Percentiles rank a stretch among this genome's conserved stretches.
Conservation (phyloP, 2,888 invertebrate species). For the Pachydiplax longipennis region DNA sequence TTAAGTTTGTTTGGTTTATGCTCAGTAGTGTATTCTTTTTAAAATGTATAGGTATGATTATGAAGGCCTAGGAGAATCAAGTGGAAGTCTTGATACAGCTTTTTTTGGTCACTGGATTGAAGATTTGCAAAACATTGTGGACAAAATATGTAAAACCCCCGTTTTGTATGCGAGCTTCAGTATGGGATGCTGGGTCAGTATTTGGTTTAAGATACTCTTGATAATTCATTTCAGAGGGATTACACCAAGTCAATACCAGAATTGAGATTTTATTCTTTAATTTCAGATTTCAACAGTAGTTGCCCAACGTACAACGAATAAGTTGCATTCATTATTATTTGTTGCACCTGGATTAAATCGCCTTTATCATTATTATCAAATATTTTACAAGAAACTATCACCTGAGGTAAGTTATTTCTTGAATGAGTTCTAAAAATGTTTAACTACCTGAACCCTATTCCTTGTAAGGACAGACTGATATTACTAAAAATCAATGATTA, state of each 20-base stretch:
- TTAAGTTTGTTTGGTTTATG: no score
- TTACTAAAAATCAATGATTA: no score
- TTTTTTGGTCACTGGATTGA: constrained; percentile 45
- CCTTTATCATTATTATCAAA: background rate
- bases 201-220: background rate
- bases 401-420: background rate
- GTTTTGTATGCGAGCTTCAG: constrained; percentile 36
- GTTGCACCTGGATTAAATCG: constrained; percentile 16
- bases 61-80: constrained; percentile 43
- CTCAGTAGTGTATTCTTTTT: no score
- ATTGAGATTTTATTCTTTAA: background rate
- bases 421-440: no score
- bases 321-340: constrained; percentile 1
- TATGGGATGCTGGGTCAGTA: constrained; percentile 47
- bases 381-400: constrained; percentile 19
- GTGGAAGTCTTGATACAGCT: constrained; percentile 17
- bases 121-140: constrained; percentile 8
- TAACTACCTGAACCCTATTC: no score
- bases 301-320: background rate
- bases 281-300: background rate
- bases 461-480: no score
- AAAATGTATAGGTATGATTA: constrained; percentile 36
- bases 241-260: background rate
- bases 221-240: no score
- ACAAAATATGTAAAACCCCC: background rate